phyloP scores from a whole-genome alignment of 1,140 invertebrate genomes.

The Zaprionus ghesquierei region DNA sequence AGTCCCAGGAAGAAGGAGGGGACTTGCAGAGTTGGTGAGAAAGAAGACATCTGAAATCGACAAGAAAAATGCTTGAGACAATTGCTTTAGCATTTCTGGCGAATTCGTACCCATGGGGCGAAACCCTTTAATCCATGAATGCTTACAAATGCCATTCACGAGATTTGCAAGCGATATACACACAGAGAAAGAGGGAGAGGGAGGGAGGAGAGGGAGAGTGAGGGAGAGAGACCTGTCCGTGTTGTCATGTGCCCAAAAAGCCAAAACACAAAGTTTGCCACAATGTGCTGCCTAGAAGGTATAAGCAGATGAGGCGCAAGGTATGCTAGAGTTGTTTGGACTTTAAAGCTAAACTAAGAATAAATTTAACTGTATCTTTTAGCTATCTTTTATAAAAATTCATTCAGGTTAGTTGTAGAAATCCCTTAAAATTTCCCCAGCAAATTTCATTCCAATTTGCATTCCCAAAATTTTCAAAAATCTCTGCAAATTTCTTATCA shows the following conservation, averaged over 20 bases:
- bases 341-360: background rate
- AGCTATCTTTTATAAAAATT: background rate
- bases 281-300: background rate
- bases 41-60: conserved; percentile 34
- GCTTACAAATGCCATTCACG: conserved; percentile 53
- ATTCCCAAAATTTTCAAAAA: background rate
- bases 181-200: background rate
- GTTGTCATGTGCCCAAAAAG: conserved; percentile 41
- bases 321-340: background rate
- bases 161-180: conserved; percentile 31
- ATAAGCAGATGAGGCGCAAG: background rate
- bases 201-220: background rate
- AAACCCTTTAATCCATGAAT: conserved; percentile 43
- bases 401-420: background rate
- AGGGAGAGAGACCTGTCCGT: background rate
- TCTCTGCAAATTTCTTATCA: background rate
- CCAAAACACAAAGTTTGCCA: conserved; percentile 36
- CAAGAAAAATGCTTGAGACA: conserved; percentile 60
- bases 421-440: background rate
- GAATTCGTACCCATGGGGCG: background rate
- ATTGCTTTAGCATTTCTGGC: conserved; percentile 58
- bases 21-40: background rate
- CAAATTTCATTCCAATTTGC: background rate
- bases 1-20: background rate
- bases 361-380: background rate